Percentiles rank a stretch among this genome's conserved stretches.
phyloP scores from a whole-genome alignment of 2,113 vertebrate genomes.

The Zootoca vivipara region DNA sequence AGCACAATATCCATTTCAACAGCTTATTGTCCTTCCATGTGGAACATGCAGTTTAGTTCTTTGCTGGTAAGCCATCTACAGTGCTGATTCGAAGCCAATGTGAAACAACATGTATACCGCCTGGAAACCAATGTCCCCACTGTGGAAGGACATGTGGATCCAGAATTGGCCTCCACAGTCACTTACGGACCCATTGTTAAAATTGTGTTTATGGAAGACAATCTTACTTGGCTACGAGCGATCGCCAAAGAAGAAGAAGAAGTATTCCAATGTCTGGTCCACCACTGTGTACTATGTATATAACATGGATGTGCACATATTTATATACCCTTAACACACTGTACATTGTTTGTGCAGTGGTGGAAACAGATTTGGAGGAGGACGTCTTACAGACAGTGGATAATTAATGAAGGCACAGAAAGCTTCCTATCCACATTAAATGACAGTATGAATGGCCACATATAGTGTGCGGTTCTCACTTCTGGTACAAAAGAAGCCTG shows the following conservation, averaged over 20 bases:
- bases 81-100: neutral
- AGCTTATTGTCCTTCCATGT: neutral
- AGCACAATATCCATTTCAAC: neutral
- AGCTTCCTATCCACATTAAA: no score
- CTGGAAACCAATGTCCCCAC: no score
- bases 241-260: no score
- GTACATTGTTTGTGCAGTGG: neutral
- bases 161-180: no score
- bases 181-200: no score
- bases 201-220: no score
- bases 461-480: neutral
- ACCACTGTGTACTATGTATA: neutral
- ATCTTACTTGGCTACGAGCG: no score
- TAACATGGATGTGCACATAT: neutral
- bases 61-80: neutral
- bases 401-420: no score
- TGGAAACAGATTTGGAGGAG: no score
- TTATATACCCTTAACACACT: neutral
- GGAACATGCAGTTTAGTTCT: neutral
- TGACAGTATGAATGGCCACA: no score
- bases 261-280: neutral
- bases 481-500: neutral
- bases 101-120: neutral
- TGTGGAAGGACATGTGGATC: no score
- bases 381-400: no score